phyloP scores from a whole-genome alignment of 2,113 vertebrate species.

The Oryzias javanicus region DNA sequence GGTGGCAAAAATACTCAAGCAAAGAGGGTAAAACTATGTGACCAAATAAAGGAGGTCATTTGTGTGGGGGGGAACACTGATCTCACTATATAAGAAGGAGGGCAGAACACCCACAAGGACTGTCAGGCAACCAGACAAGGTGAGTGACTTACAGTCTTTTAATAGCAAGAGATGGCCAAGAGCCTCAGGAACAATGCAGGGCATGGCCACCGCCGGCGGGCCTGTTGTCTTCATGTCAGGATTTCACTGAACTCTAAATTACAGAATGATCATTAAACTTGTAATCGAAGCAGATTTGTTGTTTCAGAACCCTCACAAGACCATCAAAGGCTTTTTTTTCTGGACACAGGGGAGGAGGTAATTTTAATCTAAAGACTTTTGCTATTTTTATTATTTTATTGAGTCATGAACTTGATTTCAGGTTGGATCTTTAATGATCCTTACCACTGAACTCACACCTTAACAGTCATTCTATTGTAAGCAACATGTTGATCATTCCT shows the following conservation, averaged over 20 bases:
- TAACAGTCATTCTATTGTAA: no score
- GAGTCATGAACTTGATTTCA: neutral
- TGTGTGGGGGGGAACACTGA: conserved; percentile 32
- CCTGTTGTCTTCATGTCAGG: conserved; percentile 13
- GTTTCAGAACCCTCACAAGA: conserved; percentile 34
- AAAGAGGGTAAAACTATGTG: conserved; percentile 55
- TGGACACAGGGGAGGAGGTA: conserved; percentile 51
- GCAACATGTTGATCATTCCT: no score
- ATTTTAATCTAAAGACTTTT: neutral
- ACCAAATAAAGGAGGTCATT: conserved; percentile 69
- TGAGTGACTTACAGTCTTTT: conserved; percentile 66
- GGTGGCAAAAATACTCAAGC: conserved; percentile 47
- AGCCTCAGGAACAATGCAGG: conserved; percentile 66
- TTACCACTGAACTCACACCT: no score
- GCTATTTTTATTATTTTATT: neutral
- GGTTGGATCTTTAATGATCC: neutral
- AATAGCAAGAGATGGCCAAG: conserved; percentile 57
- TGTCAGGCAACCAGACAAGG: conserved; percentile 63
- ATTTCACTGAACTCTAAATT: conserved; percentile 14
- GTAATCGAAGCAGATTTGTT: conserved; percentile 23
- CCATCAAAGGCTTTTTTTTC: conserved; percentile 36
- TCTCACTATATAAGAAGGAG: conserved; percentile 72
- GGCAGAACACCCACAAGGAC: conserved; percentile 49
- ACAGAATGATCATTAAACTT: neutral
- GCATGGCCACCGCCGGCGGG: conserved; percentile 40